Evolutionary conservation across 2,113 vertebrate species (phyloP), one percentile per base, ranked within the genome.

Genomic region (Euleptes europaea): DNA sequence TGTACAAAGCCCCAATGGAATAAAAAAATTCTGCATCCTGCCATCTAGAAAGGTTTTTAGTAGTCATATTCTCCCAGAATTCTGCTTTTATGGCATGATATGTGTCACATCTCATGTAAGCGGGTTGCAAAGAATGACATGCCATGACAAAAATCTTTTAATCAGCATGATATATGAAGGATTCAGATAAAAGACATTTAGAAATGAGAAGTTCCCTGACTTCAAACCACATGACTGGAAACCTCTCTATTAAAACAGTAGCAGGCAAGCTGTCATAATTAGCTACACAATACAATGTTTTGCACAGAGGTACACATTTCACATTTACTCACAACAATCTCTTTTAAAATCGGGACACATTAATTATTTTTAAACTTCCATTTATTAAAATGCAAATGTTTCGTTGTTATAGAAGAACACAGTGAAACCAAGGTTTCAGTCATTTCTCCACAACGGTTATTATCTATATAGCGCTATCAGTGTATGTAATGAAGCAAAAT

Each of bases 1-100:
- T 57, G 5, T 80, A 60, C 82, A 82, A 91, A 74, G 38, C 71
- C 82, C 28, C 3, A 67, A 38, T 87, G 71, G 40, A 8, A 33
- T 79, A 76, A 71, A 23, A 74, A 83, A 75, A 35, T 3, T 17
- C 2, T 44, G 11, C 28, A 80, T 75, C 23, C 23, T 89, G 87
- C 65, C 19, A 84, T 57, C 35, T 82, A 72, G 44, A 79, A 57
- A 15, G 4, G 49, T 3, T 57, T 89, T 84, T 77, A 76, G 13
- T 72, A 81, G 84, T 66, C n/a, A 66, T 23, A 44, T 44, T 63
- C 23, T 71, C 71, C 26, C 28, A 44, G 60, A 78, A 71, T 11
- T 67, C 72, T 80, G 35, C 1, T 87, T 86, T 88, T 73, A 65
- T 33, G 42, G 49, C 15, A 70, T 80, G 69, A 65, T 12, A 33